phyloP scores from a whole-genome alignment of 2,113 vertebrate species.

The Paradisaea rubra region DNA sequence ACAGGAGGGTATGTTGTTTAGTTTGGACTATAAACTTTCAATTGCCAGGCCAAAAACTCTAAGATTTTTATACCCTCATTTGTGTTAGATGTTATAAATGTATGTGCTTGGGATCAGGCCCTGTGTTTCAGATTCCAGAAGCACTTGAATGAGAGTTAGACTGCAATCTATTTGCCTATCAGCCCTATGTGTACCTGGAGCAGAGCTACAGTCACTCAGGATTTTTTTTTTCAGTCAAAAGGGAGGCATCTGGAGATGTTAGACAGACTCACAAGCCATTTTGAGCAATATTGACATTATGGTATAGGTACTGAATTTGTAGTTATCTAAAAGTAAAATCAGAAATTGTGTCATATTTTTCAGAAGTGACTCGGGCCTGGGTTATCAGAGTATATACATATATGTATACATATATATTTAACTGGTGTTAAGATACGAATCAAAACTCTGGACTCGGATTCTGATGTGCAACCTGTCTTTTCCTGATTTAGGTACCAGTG shows the following conservation, averaged over 20 bases:
- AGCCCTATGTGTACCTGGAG: background rate
- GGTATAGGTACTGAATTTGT: background rate
- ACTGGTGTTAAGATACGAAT: background rate
- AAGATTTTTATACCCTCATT: background rate
- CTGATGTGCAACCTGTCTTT: background rate
- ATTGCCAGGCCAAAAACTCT: background rate
- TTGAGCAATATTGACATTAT: background rate
- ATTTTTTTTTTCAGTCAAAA: background rate
- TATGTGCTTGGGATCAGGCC: background rate
- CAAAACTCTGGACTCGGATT: background rate
- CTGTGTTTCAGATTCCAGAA: background rate
- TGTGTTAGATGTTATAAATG: background rate
- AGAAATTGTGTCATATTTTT: background rate
- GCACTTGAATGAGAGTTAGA: background rate
- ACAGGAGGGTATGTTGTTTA: background rate
- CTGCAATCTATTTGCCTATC: background rate
- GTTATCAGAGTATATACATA: background rate
- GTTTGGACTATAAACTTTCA: background rate
- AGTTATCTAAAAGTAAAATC: background rate
- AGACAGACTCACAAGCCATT: background rate
- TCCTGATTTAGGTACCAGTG: background rate
- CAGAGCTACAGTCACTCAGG: background rate
- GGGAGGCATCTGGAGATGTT: background rate
- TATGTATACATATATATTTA: background rate
- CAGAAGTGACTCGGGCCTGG: background rate